These are phyloP conservation scores for Rhinoderma darwinii DNA, from an alignment of 2,113 vertebrate genomes.

Conservation along the genomic window DNA sequence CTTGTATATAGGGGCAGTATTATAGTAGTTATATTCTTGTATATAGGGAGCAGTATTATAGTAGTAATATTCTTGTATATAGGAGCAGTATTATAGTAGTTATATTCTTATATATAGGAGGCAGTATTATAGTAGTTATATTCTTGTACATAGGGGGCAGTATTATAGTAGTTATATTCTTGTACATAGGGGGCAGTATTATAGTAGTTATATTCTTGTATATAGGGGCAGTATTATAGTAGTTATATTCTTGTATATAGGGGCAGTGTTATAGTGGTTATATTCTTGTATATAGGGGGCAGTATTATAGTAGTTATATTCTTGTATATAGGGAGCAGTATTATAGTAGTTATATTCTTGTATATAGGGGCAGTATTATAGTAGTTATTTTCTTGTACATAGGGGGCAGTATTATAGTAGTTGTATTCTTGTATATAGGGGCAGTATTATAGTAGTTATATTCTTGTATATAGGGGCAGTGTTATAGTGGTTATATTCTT, in stretches of 20 bases:
- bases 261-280: not conserved
- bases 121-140: constrained; percentile 6
- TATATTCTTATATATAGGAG: not conserved
- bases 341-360: not conserved
- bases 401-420: not conserved
- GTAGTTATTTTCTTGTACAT: not conserved
- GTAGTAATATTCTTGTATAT: too few relatives aligned
- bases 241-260: too few relatives aligned
- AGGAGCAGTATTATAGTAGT: not conserved
- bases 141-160: not conserved
- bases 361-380: not conserved
- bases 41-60: too few relatives aligned
- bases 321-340: not conserved
- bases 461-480: too few relatives aligned
- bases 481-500: too few relatives aligned
- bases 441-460: too few relatives aligned
- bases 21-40: too few relatives aligned
- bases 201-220: too few relatives aligned
- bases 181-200: not conserved
- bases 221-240: too few relatives aligned
- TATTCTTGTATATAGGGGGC: not conserved
- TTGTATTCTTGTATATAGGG: not conserved
- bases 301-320: not conserved
- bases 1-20: too few relatives aligned
- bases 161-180: constrained; percentile 7